Evolutionary conservation across 2,113 vertebrate species (phyloP), one percentile per base, ranked within the genome.

Genomic region (Plestiodon gilberti): DNA sequence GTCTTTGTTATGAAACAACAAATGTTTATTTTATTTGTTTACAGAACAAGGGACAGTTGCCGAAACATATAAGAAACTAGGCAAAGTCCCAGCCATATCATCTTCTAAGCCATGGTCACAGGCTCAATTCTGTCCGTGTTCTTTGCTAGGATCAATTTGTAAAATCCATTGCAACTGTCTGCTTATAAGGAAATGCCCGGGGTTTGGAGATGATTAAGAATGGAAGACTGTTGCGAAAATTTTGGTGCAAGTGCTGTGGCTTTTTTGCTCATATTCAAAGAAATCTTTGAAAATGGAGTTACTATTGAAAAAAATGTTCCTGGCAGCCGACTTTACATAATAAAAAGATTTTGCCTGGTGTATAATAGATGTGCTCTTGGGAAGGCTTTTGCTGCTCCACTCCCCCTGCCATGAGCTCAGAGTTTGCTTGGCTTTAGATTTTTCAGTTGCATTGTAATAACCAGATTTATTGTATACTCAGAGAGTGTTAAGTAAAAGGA

Each of bases 261-360:
- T 65, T 78, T 65, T 78, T 48, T 73, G 23, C 35, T 57, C 59
- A 75, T 23, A 69, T 80, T 67, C 48, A 35, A 83, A 86, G 20
- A 79, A 78, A 40, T 38, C 55, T 52, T 86, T 62, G 23, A 33
- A 86, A 83, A 85, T 78, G 22, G 13, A 80, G n/a, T 75, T 52
- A 69, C 48, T 84, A 35, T 48, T 28, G 35, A 30, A 52, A 38
- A 71, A 73, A 48, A 82, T 69, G 33, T 57, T 61, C 74, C 61
- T 69, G 52, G 64, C 25, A 10, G 11, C 38, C 83, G 59, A 6
- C 10, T 83, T 69, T 25, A 30, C 25, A 35, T 69, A 65, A 82
- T 48, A 59, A 61, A 82, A 65, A 83, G 35, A 69, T 79, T 48
- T 55, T 73, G 67, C 48, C 30, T 78, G 7, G 67, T 30, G 6